Conservation (phyloP, 2,113 vertebrate species). For the Epinephelus cyanopodus region DNA sequence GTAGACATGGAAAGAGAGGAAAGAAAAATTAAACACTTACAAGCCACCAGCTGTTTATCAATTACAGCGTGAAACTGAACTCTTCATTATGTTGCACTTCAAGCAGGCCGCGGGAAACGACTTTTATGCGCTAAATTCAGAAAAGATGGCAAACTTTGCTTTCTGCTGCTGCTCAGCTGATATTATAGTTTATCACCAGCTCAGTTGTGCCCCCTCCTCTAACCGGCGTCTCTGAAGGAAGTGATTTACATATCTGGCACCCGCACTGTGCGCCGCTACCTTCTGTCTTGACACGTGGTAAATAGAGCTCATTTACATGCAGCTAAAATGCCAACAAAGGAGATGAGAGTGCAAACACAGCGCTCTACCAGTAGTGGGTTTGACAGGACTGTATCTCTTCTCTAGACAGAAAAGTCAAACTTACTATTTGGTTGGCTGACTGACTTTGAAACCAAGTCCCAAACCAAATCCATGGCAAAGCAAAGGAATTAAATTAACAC, state of each 20-base stretch:
- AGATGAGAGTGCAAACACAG: slow-evolving; percentile 39
- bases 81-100: slow-evolving; percentile 6
- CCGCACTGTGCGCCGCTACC: slow-evolving; percentile 28
- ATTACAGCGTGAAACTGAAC: slow-evolving; percentile 31
- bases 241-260: slow-evolving; percentile 62
- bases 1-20: slow-evolving; percentile 13
- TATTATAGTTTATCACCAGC: slow-evolving; percentile 35
- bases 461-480: not conserved
- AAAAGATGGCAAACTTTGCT: slow-evolving; percentile 22
- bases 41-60: slow-evolving; percentile 44
- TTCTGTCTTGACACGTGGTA: slow-evolving; percentile 46
- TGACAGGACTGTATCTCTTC: slow-evolving; percentile 30
- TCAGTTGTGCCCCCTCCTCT: not conserved
- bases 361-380: slow-evolving; percentile 22
- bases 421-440: not conserved
- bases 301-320: slow-evolving; percentile 70
- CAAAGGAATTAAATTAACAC: not conserved
- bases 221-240: slow-evolving; percentile 7
- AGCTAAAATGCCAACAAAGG: slow-evolving; percentile 56
- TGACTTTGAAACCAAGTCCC: not conserved
- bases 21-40: slow-evolving; percentile 23
- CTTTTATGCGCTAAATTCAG: not conserved
- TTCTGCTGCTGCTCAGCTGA: slow-evolving; percentile 25
- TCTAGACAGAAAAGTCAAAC: slow-evolving; percentile 34
- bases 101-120: not conserved